Evolutionary conservation across 2,888 invertebrate genomes (phyloP), one percentile per base, ranked within the genome.

Genomic region (Cataglyphis albicans): DNA sequence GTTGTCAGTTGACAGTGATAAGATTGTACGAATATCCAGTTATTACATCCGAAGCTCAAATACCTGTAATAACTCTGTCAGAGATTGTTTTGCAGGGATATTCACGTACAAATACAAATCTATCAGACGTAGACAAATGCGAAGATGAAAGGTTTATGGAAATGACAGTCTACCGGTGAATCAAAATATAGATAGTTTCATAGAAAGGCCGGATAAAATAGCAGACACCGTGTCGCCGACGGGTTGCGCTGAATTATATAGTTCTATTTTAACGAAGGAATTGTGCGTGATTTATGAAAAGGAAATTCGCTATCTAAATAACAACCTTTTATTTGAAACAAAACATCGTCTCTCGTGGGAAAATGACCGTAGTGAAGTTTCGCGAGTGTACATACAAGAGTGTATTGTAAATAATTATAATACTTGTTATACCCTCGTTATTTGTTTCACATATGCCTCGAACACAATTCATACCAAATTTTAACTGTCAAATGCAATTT

Each of bases 11-110:
- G 59, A 82, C 65, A 61, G 68, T 32, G 78, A 78, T 67, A 52
- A 63, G 52, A 41, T 21, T 25, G 25, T 55, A 74, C 12, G 70
- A 70, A 70, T 80, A 80, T 70, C 44, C 59, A 59, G 78, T 80
- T 80, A 70, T 80, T 80, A 70, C 59, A 70, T 76, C 67, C 76
- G n/a, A 57, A 44, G 35, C 59, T 48, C 59, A 44, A 70, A 80
- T 80, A 70, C 78, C 78, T 80, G 78, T 59, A 80, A 80, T 80
- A 80, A 80, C 78, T 80, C 48, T n/a, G 78, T 59, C 78, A 32
- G 70, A 80, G 78, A 80, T 80, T 70, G 78, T 80, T 80, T 59
- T 70, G 78, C 59, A 70, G 41, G 38, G 21, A 59, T 59, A 44
- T 44, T 52, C 48, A 52, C 70, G 35, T 70, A 61, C 59, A 21